Percentiles rank a stretch among this genome's conserved stretches.
Evolutionary conservation across 1,140 invertebrate species (phyloP).

Genomic region (Cepaea nemoralis): DNA sequence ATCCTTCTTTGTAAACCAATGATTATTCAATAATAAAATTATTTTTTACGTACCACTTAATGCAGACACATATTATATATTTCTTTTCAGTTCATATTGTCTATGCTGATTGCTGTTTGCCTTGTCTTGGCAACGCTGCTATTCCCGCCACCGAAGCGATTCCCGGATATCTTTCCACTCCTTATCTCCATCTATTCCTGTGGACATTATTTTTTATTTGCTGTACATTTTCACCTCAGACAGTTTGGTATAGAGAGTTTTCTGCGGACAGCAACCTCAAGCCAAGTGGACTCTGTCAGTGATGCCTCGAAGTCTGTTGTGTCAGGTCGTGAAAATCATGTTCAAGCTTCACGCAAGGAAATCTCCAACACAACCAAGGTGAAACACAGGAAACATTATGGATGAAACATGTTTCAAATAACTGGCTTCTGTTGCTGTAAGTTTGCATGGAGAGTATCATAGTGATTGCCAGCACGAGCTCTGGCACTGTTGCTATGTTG

Average conservation of each 20-base stretch:
- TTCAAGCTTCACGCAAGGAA: not conserved
- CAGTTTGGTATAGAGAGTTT: conserved; percentile 73
- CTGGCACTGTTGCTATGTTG: no score
- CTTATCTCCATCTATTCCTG: conserved; percentile 87
- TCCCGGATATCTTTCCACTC: conserved; percentile 90
- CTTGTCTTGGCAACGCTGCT: conserved; percentile 76
- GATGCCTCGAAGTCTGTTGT: not conserved
- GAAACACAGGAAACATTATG: not conserved
- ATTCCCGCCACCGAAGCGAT: conserved; percentile 79
- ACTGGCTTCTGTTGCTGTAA: no score
- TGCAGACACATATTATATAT: no score
- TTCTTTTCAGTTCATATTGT: conserved; percentile 74
- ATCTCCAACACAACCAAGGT: not conserved
- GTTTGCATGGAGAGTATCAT: no score
- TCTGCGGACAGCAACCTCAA: not conserved
- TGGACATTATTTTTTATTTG: conserved; percentile 86
- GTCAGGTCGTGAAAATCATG: not conserved
- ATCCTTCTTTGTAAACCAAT: no score
- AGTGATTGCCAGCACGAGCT: no score
- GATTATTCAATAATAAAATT: no score
- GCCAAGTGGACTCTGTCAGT: not conserved
- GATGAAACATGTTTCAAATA: no score
- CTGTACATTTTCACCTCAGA: conserved; percentile 84
- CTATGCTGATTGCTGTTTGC: conserved; percentile 77
- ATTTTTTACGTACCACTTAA: no score